Evolutionary conservation across 2,797 vertebrate species (phyloP), one percentile per base, ranked within the genome.

Genomic region (Kryptopterus vitreolus): DNA sequence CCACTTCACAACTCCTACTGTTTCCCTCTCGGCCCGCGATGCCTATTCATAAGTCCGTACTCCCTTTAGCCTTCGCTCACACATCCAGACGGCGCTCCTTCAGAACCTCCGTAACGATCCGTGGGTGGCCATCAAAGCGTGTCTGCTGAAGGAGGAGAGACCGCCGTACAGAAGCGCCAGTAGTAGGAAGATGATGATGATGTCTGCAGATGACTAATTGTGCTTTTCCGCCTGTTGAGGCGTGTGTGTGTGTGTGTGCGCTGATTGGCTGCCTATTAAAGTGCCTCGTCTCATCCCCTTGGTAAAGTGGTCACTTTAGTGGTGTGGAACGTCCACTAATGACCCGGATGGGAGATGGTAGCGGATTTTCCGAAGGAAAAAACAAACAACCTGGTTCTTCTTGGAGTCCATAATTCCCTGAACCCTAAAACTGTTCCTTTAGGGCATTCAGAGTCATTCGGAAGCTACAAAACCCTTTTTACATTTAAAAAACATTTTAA

Each of bases 141-240:
- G 55, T 76, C 69, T 61, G 53, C 72, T 22, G 48, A 22, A 53
- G 26, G 71, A 68, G 53, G 58, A 58, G 58, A 58, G 75, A 58
- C 68, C 58, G 24, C 66, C 31, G 73, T 76, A 75, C 69, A 68
- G 78, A 76, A 81, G 74, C 61, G 77, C 57, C 78, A 55, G 71
- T 78, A 72, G 78, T 65, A 70, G 65, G 59, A 65, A 59, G 71
- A 58, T 43, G 52, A 76, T 43, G 52, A 76, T 62, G 70, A 76
- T 73, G 66, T 75, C 81, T 83, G 63, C 63, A 58, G 82, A 81
- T 84, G 82, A 85, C 79, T 83, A 85, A 85, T 38, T 38, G 50
- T 33, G 2, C 16, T 35, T 66, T 81, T 85, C 72, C 80, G 66
- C 46, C 31, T 62, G n/a, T n/a, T n/a, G n/a, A n/a, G 58, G 76